Evolutionary conservation across 2,113 vertebrate genomes (phyloP), one percentile per base, ranked within the genome.

Genomic region (Triplophysa tibetana): DNA sequence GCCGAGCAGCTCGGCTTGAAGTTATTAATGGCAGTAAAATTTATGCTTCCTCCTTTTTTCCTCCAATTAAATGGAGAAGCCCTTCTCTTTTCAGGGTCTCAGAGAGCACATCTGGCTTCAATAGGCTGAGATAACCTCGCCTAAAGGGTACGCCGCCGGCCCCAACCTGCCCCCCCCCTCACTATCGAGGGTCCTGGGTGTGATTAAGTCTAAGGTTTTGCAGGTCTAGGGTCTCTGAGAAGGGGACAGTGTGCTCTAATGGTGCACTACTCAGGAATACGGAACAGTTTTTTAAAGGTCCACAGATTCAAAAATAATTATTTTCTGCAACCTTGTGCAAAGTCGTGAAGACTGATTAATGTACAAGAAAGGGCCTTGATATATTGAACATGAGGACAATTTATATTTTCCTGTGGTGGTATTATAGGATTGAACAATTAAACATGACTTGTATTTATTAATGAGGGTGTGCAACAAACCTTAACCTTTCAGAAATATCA

Each of bases 21-120:
- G 93, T 96, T 95, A 96, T 95, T 96, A 95, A 96, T 94, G 92
- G 94, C 92, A 95, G 95, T 97, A 96, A 96, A 96, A 97, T 94
- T 95, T 96, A 97, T 96, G 94, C 94, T 96, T 97, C 96, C 96
- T 96, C 93, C 94, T 96, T 94, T 94, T 94, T 81, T 94, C 77
- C 79, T 91, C 94, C 94, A 96, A 95, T 96, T 97, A 97, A 96
- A 93, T 89, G 89, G 91, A 89, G 91, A 91, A 94, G 91, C 83
- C 85, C 90, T 85, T 87, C 85, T 88, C 85, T 84, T 88, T 86
- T 88, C 84, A 85, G 89, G 90, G 88, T 91, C 90, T 90, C 92
- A 87, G 89, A 76, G 79, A 84, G 86, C 90, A 92, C 96, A 98
- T 93, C 95, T 98, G 96, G 92, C 94, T 95, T 89, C 82, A 94